phyloP scores from a whole-genome alignment of 2,888 invertebrate species.

The Tenthredo distinguenda region DNA sequence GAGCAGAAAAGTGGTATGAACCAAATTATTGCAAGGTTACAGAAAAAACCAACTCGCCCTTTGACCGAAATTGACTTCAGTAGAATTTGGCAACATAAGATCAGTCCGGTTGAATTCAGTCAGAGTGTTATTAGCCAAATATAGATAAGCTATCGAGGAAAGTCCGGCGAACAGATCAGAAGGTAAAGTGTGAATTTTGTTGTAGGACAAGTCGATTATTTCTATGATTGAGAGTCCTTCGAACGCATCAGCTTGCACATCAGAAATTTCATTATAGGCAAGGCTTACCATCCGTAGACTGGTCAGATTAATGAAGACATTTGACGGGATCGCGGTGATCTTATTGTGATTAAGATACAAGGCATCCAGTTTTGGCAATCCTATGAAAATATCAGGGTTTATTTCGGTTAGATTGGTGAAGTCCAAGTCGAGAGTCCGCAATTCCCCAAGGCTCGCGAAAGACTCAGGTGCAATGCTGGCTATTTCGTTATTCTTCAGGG shows the following conservation, averaged over 20 bases:
- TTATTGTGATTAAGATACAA: constrained; percentile 58
- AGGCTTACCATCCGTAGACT: neutral
- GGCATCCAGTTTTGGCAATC: constrained; percentile 58
- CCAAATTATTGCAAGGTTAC: too few species aligned
- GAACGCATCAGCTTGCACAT: constrained; percentile 11
- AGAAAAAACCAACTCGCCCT: neutral
- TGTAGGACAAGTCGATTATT: neutral
- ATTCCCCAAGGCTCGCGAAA: neutral
- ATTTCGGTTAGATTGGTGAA: neutral
- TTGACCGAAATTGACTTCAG: neutral
- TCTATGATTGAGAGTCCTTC: neutral
- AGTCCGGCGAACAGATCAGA: constrained; percentile 15
- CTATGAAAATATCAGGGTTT: constrained; percentile 63
- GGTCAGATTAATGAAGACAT: neutral
- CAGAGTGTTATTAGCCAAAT: constrained; percentile 2
- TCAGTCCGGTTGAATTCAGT: neutral
- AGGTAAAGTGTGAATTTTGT: neutral
- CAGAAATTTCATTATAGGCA: constrained; percentile 12
- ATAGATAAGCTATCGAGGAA: neutral
- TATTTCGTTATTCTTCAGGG: neutral
- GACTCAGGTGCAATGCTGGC: constrained; percentile 1
- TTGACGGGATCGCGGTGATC: neutral
- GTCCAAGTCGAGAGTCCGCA: neutral
- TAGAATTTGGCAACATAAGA: neutral
- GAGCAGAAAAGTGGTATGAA: too few species aligned